Percentiles rank a stretch among this genome's conserved stretches.
Conservation (phyloP, 2,797 vertebrate species). For the Amniataba percoides region DNA sequence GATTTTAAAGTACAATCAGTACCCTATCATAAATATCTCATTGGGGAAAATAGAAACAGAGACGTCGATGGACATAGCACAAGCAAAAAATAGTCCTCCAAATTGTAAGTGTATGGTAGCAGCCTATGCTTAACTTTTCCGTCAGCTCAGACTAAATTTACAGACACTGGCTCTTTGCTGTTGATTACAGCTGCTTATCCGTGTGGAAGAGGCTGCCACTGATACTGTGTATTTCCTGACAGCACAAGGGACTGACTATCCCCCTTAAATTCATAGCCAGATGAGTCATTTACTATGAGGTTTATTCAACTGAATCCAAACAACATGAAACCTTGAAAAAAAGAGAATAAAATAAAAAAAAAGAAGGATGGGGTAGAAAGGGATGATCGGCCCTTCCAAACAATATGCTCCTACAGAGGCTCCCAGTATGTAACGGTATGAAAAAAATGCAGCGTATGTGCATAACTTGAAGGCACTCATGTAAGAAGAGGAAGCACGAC, state of each 20-base stretch:
- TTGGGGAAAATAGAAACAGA: slow-evolving; percentile 10
- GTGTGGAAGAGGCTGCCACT: slow-evolving; percentile 69
- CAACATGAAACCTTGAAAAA: slow-evolving; percentile 49
- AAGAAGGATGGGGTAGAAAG: slow-evolving; percentile 10
- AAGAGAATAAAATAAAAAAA: too few species aligned
- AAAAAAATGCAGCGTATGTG: slow-evolving; percentile 43
- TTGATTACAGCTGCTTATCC: slow-evolving; percentile 73
- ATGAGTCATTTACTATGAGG: slow-evolving; percentile 67
- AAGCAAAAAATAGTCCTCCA: neutral
- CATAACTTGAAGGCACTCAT: slow-evolving; percentile 47
- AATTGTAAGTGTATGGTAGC: slow-evolving; percentile 13
- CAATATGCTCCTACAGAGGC: slow-evolving; percentile 36
- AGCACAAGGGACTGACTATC: slow-evolving; percentile 57
- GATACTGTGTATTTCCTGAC: slow-evolving; percentile 68
- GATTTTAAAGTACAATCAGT: slow-evolving; percentile 13
- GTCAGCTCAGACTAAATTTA: slow-evolving; percentile 47
- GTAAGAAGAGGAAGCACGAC: slow-evolving; percentile 24
- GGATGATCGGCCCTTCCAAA: slow-evolving; percentile 34
- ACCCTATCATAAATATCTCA: slow-evolving; percentile 25
- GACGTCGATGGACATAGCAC: neutral
- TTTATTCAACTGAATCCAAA: slow-evolving; percentile 70
- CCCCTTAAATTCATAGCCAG: slow-evolving; percentile 58
- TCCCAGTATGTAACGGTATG: slow-evolving; percentile 2
- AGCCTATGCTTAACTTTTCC: slow-evolving; percentile 39
- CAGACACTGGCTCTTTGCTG: slow-evolving; percentile 55